Base-by-base conservation (phyloP, 2,113 vertebrate genomes). In the Nothocercus julius region DNA sequence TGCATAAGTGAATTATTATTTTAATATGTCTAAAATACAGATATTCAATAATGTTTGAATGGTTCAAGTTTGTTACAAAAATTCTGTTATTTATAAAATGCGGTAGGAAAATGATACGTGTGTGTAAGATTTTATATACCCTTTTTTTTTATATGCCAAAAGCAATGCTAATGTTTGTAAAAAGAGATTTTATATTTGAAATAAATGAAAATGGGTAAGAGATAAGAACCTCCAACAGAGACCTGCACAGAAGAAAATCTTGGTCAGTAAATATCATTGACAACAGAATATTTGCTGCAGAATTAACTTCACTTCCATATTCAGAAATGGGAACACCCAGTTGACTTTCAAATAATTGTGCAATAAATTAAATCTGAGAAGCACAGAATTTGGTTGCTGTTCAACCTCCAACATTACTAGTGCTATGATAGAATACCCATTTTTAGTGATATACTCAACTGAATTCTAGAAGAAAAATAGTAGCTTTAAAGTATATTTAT, bases 81-180 rank as follows among this genome's bases (percentile, higher is more conserved):
- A 9, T 64, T 5, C n/a, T 90, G 24, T 87, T 89, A 74, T 82
- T 94, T 93, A 85, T 82, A 68, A 96, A 87, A 51, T 47, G 12
- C 49, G 61, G 27, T 21, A 74, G 45, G 34, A 45, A 78, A 49
- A 61, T 70, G 69, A 69, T 44, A 90, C 63, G 67, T 6, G 27
- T 83, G n/a, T 75, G 7, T 22, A 56, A 82, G 88, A 58, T 30
- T 63, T 90, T 2, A 2, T 44, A 86, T 40, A 13, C 6, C 36
- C 45, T 58, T 72, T 90, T 68, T 10, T 44, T 78, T 81, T 88
- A 49, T 75, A 18, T 59, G 36, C 54, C 78, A 64, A n/a, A 61
- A 80, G 54, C 22, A 89, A 82, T 45, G 13, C 0, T 82, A 19
- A 90, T 34, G 73, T 89, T 94, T 86, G 27, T 62, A 45, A 59